A percentile compares a stretch with the other conserved stretches of the same genome.
Evolutionary conservation across 2,113 vertebrate species (phyloP).

Genomic region (Rutilus rutilus): DNA sequence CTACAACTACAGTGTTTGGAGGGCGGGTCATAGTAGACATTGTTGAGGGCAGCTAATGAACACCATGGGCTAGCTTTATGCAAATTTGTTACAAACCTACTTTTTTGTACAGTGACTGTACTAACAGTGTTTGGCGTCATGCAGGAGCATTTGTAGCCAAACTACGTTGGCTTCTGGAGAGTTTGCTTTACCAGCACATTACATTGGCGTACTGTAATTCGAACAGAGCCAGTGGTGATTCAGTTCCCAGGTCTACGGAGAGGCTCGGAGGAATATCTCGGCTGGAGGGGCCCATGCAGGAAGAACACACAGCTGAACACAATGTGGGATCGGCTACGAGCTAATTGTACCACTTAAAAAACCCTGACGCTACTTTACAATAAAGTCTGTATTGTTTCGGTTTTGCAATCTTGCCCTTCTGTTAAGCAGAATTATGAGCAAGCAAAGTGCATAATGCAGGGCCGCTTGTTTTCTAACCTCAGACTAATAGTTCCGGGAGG

Average conservation of each 20-base stretch:
- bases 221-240: constrained; percentile 9
- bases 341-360: constrained; percentile 4
- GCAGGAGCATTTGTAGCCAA: neutral
- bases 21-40: too few relatives aligned
- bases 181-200: constrained; percentile 7
- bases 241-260: constrained; percentile 7
- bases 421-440: constrained; percentile 29
- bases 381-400: neutral
- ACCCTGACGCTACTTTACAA: neutral
- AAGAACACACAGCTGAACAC: neutral
- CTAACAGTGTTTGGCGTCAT: neutral
- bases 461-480: neutral
- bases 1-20: too few relatives aligned
- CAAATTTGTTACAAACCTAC: too few relatives aligned
- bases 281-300: neutral
- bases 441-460: constrained; percentile 7
- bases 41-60: too few relatives aligned
- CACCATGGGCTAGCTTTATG: too few relatives aligned
- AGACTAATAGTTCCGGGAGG: constrained; percentile 16
- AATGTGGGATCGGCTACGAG: neutral
- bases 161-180: constrained; percentile 3
- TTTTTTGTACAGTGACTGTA: neutral
- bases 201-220: neutral
- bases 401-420: neutral
- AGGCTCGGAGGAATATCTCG: neutral